Evolutionary conservation across 2,888 invertebrate genomes (phyloP).

Genomic region (Fragum whitleyi): DNA sequence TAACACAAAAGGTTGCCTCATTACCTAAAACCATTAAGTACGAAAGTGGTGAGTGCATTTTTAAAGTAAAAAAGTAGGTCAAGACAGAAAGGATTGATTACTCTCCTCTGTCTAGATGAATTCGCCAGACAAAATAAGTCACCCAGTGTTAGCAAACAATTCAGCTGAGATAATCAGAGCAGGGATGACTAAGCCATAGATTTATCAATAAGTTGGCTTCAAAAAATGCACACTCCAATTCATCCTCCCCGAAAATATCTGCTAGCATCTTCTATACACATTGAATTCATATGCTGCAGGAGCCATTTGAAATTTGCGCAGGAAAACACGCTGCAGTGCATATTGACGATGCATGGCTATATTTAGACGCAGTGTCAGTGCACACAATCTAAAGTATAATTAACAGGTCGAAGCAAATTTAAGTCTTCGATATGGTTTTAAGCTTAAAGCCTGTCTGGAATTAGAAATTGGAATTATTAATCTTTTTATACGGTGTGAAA

Average conservation of each 20-base stretch:
- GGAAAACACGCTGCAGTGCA: conserved; percentile 46
- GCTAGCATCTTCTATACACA: background rate
- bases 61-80: conserved; percentile 11
- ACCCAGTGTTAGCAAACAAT: conserved; percentile 8
- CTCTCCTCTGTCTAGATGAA: conserved; percentile 2
- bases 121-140: conserved; percentile 35
- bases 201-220: conserved; percentile 7
- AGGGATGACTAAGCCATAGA: conserved; percentile 15
- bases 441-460: background rate
- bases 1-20: too few relatives aligned
- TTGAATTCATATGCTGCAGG: conserved; percentile 24
- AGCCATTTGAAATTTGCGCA: conserved; percentile 37
- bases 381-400: conserved; percentile 24
- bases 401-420: conserved; percentile 30
- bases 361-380: conserved; percentile 29
- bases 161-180: conserved; percentile 19
- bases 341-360: conserved; percentile 33
- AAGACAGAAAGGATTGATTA: conserved; percentile 24
- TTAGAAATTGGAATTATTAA: background rate
- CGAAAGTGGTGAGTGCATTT: background rate
- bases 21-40: too few relatives aligned
- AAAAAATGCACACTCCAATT: conserved; percentile 1
- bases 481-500: background rate
- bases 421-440: conserved; percentile 13
- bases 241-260: conserved; percentile 1